Percentiles rank a stretch among this genome's conserved stretches.
Evolutionary conservation across 1,140 invertebrate genomes (phyloP).

Genomic region (Notospermus geniculatus): DNA sequence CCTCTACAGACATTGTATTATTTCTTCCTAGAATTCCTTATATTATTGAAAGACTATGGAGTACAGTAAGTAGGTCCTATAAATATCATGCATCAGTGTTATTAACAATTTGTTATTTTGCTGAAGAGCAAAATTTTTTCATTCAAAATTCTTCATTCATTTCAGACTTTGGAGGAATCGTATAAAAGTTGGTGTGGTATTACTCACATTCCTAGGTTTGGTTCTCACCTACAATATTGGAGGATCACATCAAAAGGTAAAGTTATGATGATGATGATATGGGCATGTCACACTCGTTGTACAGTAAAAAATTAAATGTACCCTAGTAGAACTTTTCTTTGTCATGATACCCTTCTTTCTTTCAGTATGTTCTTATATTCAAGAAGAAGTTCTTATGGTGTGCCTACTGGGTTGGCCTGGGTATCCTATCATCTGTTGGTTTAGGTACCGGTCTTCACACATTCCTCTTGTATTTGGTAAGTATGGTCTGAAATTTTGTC

Average conservation of each 20-base stretch:
- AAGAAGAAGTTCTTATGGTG: constrained; percentile 68
- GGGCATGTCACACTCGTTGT: constrained; percentile 14
- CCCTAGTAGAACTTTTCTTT: not conserved
- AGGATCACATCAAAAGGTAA: constrained; percentile 64
- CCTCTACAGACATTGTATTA: constrained; percentile 81
- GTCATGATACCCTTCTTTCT: no score
- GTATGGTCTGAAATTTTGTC: no score
- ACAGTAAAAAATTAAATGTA: not conserved
- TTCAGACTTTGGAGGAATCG: constrained; percentile 54
- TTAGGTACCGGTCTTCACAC: constrained; percentile 97
- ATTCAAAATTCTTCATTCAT: constrained; percentile 16
- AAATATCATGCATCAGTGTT: constrained; percentile 1
- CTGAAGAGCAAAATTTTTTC: not conserved
- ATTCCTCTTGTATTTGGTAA: constrained; percentile 94
- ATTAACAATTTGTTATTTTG: not conserved
- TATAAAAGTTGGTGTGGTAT: constrained; percentile 38
- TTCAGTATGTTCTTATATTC: constrained; percentile 50
- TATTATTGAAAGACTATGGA: constrained; percentile 63
- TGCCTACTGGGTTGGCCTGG: constrained; percentile 91
- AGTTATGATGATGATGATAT: constrained; percentile 18
- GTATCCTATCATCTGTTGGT: constrained; percentile 94
- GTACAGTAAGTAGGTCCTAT: constrained; percentile 46
- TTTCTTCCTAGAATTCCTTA: constrained; percentile 73
- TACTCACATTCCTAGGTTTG: constrained; percentile 55
- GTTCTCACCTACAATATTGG: constrained; percentile 57